These are phyloP conservation scores for Nixonia krombeini DNA, from an alignment of 1,140 invertebrate genomes.

Conservation along the genomic window DNA sequence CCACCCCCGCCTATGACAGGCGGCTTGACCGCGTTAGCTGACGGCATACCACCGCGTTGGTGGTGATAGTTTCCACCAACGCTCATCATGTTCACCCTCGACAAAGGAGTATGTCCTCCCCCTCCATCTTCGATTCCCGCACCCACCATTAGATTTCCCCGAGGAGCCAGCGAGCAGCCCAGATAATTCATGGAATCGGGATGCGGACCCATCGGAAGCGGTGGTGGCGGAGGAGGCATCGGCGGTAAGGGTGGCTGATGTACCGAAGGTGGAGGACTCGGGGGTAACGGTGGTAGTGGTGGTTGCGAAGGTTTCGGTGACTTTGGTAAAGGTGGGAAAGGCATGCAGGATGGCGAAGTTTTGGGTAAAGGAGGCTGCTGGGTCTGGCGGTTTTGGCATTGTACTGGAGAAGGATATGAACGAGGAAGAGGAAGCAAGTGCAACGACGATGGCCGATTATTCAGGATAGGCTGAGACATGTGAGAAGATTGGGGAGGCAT, in stretches of 20 bases:
- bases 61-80: slow-evolving; percentile 37
- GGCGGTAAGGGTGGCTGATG: slow-evolving; percentile 16
- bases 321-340: slow-evolving; percentile 21
- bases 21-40: slow-evolving; percentile 16
- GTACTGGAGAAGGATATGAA: neutral
- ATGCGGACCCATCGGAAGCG: slow-evolving; percentile 9
- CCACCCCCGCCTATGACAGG: slow-evolving; percentile 39
- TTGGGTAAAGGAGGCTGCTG: too few relatives aligned
- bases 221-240: slow-evolving; percentile 20
- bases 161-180: slow-evolving; percentile 9
- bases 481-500: neutral
- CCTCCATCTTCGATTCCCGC: slow-evolving; percentile 27
- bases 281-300: slow-evolving; percentile 25
- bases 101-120: slow-evolving; percentile 6
- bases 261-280: slow-evolving; percentile 19
- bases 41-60: slow-evolving; percentile 21
- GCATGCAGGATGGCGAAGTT: neutral
- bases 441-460: slow-evolving; percentile 3
- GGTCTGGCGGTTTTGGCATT: too few relatives aligned
- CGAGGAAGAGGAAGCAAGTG: slow-evolving; percentile 9
- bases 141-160: slow-evolving; percentile 23
- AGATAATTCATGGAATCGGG: slow-evolving; percentile 16
- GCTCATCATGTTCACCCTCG: slow-evolving; percentile 28
- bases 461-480: slow-evolving; percentile 9
- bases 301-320: slow-evolving; percentile 27